Evolutionary conservation across 2,888 invertebrate genomes (phyloP), one percentile per base, ranked within the genome.

Genomic region (Alloscopus bannaensis): DNA sequence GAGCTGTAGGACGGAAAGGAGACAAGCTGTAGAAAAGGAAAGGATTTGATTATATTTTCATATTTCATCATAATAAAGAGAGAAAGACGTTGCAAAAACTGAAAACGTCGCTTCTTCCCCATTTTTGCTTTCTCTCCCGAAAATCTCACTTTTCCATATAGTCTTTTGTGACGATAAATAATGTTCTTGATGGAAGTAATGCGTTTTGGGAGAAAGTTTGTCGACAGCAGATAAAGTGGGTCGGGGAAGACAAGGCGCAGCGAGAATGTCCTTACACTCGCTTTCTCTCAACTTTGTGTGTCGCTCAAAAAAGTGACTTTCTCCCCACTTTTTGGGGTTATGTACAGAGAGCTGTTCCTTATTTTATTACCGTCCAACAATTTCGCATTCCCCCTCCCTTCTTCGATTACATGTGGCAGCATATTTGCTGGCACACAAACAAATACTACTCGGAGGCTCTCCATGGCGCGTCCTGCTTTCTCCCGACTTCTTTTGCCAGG

Each of bases 321-420:
- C 50, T 40, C 26, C 40, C 55, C 42, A 68, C 45, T 6, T 36
- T 36, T 42, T 70, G 31, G 8, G 40, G 18, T 11, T 13, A 50
- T 50, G 50, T 3, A 50, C n/a, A 50, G n/a, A 42, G 13, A 42
- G 13, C 42, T 42, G 42, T 42, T n/a, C 42, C 18, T 13, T 26
- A 26, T 57, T 69, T 69, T 69, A 69, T 69, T 69, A 69, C 59
- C 26, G 45, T 11, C 69, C 40, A 57, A 57, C 31, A 57, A 57
- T 69, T 57, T 68, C 36, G 6, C 11, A 20, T 50, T 13, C 50
- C 3, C 11, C 50, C 22, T 22, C 50, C 3, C 22, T 50, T 50
- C 18, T 47, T 47, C 18, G 36, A 36, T 36, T 36, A 36, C 36
- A 36, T 36, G 36, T 13, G 6, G 13, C 36, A 8, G 36, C 36